Evolutionary conservation across 2,888 invertebrate genomes (phyloP).

Genomic region (Parascotia fuliginaria): DNA sequence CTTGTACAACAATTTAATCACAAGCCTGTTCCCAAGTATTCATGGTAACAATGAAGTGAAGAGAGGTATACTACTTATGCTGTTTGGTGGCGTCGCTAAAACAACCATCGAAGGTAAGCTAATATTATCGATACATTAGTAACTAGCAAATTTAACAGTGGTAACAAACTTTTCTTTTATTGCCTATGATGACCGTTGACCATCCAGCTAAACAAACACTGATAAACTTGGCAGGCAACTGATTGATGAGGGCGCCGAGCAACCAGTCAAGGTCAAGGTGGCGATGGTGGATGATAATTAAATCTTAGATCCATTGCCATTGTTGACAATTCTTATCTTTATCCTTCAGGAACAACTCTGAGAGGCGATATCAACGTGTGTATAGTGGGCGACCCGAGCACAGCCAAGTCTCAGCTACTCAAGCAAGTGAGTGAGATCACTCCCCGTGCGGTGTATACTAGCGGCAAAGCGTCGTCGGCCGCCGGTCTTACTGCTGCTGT

Average conservation of each 20-base stretch:
- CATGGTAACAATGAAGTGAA: constrained; percentile 99
- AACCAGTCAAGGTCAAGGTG: too few relatives aligned
- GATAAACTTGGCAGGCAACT: too few relatives aligned
- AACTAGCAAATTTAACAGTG: too few relatives aligned
- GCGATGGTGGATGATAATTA: too few relatives aligned
- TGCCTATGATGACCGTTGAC: too few relatives aligned
- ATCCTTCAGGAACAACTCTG: constrained; percentile 90
- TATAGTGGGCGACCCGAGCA: constrained; percentile 99
- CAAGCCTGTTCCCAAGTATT: constrained; percentile 97
- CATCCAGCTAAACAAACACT: too few relatives aligned
- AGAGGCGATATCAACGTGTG: constrained; percentile 99
- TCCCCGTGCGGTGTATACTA: constrained; percentile 98
- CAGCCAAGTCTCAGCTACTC: constrained; percentile 98
- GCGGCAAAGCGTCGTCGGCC: constrained; percentile 98
- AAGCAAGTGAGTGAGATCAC: constrained; percentile 98
- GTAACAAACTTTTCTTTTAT: too few relatives aligned
- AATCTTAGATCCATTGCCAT: too few relatives aligned
- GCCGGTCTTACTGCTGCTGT: constrained; percentile 99
- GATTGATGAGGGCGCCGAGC: too few relatives aligned
- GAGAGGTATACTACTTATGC: constrained; percentile 94
- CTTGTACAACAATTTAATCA: constrained; percentile 95
- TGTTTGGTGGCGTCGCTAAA: constrained; percentile 99
- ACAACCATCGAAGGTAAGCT: constrained; percentile 92
- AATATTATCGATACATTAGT: not conserved
- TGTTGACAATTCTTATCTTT: too few relatives aligned